Base-by-base conservation (phyloP, 2,888 invertebrate species). In the Watsonalla cultraria region DNA sequence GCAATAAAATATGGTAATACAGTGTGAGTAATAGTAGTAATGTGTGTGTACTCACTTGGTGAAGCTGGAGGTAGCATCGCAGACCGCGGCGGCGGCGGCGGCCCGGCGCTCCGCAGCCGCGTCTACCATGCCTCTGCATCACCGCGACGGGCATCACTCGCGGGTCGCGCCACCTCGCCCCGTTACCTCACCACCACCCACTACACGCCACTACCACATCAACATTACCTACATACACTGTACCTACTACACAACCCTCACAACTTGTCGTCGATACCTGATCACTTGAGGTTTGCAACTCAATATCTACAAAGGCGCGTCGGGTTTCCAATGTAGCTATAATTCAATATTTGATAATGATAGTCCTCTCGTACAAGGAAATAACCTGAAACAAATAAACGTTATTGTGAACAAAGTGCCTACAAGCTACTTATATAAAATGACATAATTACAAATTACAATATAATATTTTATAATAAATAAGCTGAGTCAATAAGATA, bases 121-220 rank as follows among this genome's bases (percentile, higher is more conserved):
- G 88, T 90, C 90, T 86, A 88, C 90, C 90, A 90, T 90, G 82
- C 89, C 90, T 86, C 84, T 79, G 89, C 90, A 90, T 89, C 87
- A 88, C 87, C 86, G 86, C 80, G 82, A 73, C 82, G 80, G 80
- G 87, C 90, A 90, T 90, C 80, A 87, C 88, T 85, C 76, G 80
- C 76, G 74, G 71, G 70, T 70, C 65, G 71, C 71, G 67, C 70
- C 75, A 74, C 78, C 72, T 65, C 74, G 71, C 73, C 70, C 68
- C 69, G 65, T 61, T 66, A 76, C 73, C 74, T 75, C 80, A 76
- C 80, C 78, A 74, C 70, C 74, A 68, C 73, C 80, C 77, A 80
- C 80, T 74, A 71, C 79, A 67, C 74, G 68, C 60, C 72, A 70
- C 72, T 75, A 83, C 78, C 74, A 77, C 84, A 80, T 72, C 71